phyloP scores from a whole-genome alignment of 2,888 invertebrate species.

The Aelia acuminata region DNA sequence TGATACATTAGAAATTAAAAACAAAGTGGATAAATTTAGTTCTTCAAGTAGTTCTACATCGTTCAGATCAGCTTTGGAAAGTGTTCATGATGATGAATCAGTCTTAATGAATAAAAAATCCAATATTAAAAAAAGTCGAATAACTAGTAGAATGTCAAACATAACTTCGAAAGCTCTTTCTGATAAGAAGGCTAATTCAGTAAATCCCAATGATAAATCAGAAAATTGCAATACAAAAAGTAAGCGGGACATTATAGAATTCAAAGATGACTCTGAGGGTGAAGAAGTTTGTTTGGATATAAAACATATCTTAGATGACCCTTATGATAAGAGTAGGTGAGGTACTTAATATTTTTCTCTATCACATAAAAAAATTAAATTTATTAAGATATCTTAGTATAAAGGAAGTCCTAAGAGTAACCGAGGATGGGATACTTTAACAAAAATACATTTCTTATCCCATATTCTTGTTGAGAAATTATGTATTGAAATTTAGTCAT shows the following conservation, averaged over 20 bases:
- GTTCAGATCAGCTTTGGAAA: neutral
- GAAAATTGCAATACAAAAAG: neutral
- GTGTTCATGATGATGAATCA: neutral
- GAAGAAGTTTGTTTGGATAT: neutral
- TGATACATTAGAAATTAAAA: neutral
- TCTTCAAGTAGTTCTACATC: slow-evolving; percentile 10
- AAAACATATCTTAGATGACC: slow-evolving; percentile 12
- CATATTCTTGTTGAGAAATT: too few species aligned
- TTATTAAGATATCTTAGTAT: too few species aligned
- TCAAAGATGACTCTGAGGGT: slow-evolving; percentile 14
- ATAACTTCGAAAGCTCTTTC: neutral
- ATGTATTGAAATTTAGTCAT: too few species aligned
- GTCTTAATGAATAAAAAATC: neutral
- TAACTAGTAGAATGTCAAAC: neutral
- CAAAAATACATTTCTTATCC: too few species aligned
- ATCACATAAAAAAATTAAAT: neutral
- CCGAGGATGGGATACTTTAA: too few species aligned
- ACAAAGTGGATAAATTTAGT: slow-evolving; percentile 24
- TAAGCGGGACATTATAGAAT: neutral
- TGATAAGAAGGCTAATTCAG: neutral
- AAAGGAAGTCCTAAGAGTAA: too few species aligned
- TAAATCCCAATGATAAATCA: neutral
- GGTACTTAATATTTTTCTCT: neutral
- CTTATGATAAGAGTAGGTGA: neutral
- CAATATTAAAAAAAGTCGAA: neutral